Evolutionary conservation across 2,888 invertebrate species (phyloP), one percentile per base, ranked within the genome.

Genomic region (Pimpla rufipes): DNA sequence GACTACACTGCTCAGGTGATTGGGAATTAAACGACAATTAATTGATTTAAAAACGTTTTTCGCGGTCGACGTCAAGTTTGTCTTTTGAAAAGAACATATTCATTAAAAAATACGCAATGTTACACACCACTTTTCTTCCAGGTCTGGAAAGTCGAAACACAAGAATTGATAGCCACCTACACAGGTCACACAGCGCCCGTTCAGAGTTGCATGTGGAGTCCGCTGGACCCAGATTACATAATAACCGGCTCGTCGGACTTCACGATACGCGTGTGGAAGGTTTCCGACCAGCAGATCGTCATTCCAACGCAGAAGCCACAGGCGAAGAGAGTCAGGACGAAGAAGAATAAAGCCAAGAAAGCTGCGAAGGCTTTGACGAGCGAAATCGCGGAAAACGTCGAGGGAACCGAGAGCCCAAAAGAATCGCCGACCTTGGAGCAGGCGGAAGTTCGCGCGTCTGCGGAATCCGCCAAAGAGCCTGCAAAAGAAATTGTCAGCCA

Each of bases 171-270:
- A 71, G 95, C 95, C 0, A 95, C 96, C 74, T 97, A 95, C 93
- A 91, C 92, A 11, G 95, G 94, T 4, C 96, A 96, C 90, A 86
- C 89, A 67, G 94, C 94, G 70, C 93, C 95, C 42, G 91, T 96
- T 45, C 92, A 96, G 70, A 94, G 95, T 85, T 95, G 95, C 50
- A 92, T 94, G 87, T 97, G 97, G 96, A 95, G 96, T 92, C 94
- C 96, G 3, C 89, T 94, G 45, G 94, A 96, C 89, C 93, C 95
- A 10, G 94, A 95, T 90, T 92, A 94, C 40, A 94, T 96, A 35
- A 94, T 97, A 83, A 95, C 96, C 2, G 96, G 96, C 1, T 96
- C 96, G 3, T 95, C 94, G 40, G 97, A 97, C 93, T 95, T 94
- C 89, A 94, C 95, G 0, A 90, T 97, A n/a, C 94, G 95, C 0